These are phyloP conservation scores for Megaceryle torquata DNA, from an alignment of 2,113 vertebrate species.

Conservation along the genomic window DNA sequence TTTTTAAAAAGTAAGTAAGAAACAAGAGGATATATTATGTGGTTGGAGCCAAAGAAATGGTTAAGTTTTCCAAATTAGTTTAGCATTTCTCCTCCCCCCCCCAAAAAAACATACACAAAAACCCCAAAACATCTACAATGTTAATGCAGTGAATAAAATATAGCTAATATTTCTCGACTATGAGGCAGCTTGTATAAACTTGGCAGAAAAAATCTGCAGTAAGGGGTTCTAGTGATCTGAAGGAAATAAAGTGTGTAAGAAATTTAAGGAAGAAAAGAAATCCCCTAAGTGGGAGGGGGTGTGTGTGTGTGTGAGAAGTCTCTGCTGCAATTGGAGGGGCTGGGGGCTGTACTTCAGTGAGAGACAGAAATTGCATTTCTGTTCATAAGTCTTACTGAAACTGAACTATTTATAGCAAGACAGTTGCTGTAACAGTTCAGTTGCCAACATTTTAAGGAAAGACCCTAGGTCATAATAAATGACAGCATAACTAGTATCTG, in stretches of 20 bases:
- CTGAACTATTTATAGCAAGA: constrained; percentile 48
- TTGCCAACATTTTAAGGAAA: not conserved
- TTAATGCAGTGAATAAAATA: not conserved
- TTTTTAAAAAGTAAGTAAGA: not conserved
- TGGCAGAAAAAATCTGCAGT: not conserved
- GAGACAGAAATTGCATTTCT: constrained; percentile 22
- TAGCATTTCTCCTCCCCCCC: not conserved
- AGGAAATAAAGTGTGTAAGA: not conserved
- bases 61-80: not conserved
- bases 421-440: not conserved
- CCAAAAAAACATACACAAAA: not conserved
- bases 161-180: not conserved
- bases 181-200: not conserved
- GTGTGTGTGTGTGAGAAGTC: not conserved
- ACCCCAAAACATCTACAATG: not conserved
- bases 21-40: not conserved
- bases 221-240: not conserved
- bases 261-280: not conserved
- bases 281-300: not conserved
- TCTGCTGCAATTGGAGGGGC: not conserved
- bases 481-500: not conserved
- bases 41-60: not conserved
- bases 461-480: not conserved
- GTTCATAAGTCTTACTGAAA: constrained; percentile 34
- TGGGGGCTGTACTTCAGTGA: not conserved